Base-by-base conservation (phyloP, 1,140 invertebrate genomes). In the Stegodyphus dumicola region DNA sequence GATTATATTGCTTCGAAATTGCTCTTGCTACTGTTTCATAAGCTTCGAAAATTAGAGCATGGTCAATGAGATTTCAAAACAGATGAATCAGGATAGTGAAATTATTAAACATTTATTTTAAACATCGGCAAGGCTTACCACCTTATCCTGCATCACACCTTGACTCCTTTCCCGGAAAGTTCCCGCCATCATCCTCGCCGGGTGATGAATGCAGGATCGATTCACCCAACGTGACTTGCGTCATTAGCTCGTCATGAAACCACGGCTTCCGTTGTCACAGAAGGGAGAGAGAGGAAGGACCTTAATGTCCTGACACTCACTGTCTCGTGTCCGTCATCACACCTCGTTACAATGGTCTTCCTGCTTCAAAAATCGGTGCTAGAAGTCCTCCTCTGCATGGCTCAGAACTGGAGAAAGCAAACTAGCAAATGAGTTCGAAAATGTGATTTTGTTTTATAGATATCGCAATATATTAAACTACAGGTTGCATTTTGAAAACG, bases 191-290 rank as follows among this genome's bases (percentile, higher is more conserved):
- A 75, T 49, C 18, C 18, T 48, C 18, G 73, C 33, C n/a, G 54
- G 76, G 54, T 77, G 76, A 77, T 51, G 76, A 77, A 77, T 51
- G 60, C 33, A 52, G 33, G 76, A 77, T 77, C 76, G 65, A 77
- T 77, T 51, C 54, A 33, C 33, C 33, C 33, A 33, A 33, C 60
- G 11, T 48, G 73, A 75, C 73, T 75, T 75, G 73, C 73, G 54
- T 75, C 73, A 75, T 75, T 75, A 60, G 73, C 48, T 60, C 73
- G 52, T 11, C 66, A 67, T 67, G 66, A 67, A 67, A 67, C 66
- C 66, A 17, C 70, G 70, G 70, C 53, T 73, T 49, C 53, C 70
- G 70, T 52, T 73, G 53, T 13, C 15, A 17, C 17, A 18, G 49
- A n/a, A 18, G 15, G n/a, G 17, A 7, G 66, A 13, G 17, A 52